These are phyloP conservation scores for Ostrea edulis DNA, from an alignment of 1,140 invertebrate species.

Conservation along the genomic window DNA sequence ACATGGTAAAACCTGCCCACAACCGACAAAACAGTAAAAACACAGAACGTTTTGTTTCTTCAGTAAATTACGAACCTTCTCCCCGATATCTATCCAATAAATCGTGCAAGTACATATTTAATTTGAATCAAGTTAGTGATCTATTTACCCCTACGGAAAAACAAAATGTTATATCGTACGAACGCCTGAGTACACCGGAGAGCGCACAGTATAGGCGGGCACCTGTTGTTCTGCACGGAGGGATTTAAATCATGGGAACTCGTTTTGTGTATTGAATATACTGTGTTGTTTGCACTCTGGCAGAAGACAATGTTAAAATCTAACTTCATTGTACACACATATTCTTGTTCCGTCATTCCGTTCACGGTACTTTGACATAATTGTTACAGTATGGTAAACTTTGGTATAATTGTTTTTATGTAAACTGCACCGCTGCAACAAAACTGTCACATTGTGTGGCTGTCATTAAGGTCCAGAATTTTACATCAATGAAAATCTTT, in stretches of 20 bases:
- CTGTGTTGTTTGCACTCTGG: constrained; percentile 19
- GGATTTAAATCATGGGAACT: constrained; percentile 7
- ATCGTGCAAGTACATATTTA: background rate
- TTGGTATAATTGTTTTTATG: background rate
- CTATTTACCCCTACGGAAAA: constrained; percentile 1
- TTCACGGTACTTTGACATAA: background rate
- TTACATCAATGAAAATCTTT: background rate
- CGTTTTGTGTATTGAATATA: constrained; percentile 8
- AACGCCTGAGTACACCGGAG: background rate
- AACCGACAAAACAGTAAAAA: too few species aligned
- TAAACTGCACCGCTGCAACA: background rate
- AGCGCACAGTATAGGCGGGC: background rate
- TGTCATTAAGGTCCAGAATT: constrained; percentile 7
- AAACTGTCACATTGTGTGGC: constrained; percentile 27
- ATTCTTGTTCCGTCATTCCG: background rate
- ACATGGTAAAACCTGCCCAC: too few species aligned
- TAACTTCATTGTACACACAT: background rate
- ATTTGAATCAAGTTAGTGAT: background rate
- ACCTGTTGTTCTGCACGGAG: background rate
- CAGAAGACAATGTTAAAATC: background rate
- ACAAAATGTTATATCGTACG: background rate
- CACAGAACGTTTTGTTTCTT: too few species aligned
- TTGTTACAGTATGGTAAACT: background rate
- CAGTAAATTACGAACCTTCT: too few species aligned
- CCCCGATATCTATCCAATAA: background rate